Evolutionary conservation across 2,797 vertebrate species (phyloP).

Genomic region (Hyperoplus lanceolatus): DNA sequence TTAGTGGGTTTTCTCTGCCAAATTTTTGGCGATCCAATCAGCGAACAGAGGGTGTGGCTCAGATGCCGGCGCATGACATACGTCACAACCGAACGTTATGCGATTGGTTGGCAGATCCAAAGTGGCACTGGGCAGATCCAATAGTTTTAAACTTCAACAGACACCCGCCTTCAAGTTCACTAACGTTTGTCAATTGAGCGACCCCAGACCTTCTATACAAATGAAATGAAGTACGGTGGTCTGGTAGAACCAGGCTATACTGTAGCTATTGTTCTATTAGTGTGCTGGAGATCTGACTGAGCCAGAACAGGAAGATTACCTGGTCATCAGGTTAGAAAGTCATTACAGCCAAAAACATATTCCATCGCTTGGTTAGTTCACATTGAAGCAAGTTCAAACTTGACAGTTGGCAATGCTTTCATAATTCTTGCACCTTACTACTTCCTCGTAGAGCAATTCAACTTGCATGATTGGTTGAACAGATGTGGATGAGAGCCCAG

Average conservation of each 20-base stretch:
- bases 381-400: neutral
- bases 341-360: neutral
- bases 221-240: too few relatives aligned
- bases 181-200: too few relatives aligned
- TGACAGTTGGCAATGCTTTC: neutral
- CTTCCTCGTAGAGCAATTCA: neutral
- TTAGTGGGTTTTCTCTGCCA: too few relatives aligned
- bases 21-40: too few relatives aligned
- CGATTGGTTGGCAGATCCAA: too few relatives aligned
- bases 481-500: neutral
- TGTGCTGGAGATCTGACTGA: neutral
- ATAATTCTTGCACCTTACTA: neutral
- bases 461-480: neutral
- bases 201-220: too few relatives aligned
- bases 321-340: neutral
- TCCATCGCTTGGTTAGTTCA: neutral
- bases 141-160: too few relatives aligned
- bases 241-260: neutral
- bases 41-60: too few relatives aligned
- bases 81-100: too few relatives aligned
- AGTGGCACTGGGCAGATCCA: too few relatives aligned
- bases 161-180: too few relatives aligned
- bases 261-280: neutral
- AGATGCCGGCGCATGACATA: too few relatives aligned
- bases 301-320: neutral